phyloP scores from a whole-genome alignment of 2,888 invertebrate genomes.

The Platypus cylindrus region DNA sequence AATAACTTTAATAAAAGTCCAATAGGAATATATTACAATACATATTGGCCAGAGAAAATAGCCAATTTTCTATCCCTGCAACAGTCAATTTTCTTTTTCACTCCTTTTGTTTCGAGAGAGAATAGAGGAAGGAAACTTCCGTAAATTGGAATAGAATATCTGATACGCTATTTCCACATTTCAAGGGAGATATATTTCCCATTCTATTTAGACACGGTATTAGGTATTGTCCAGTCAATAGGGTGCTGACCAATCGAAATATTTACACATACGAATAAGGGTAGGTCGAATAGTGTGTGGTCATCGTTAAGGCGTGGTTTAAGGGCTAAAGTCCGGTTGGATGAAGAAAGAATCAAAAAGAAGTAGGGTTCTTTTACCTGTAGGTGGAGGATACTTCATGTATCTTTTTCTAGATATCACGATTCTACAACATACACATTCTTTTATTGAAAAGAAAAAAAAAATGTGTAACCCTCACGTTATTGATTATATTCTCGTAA shows the following conservation, averaged over 20 bases:
- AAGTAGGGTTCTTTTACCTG: too few relatives aligned
- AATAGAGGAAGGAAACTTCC: too few relatives aligned
- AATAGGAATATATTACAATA: slow-evolving; percentile 29
- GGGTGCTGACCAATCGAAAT: slow-evolving; percentile 20
- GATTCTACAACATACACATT: too few relatives aligned
- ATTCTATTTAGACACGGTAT: slow-evolving; percentile 8
- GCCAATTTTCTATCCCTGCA: slow-evolving; percentile 25
- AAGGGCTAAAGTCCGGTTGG: slow-evolving; percentile 29
- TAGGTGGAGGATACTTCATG: too few relatives aligned
- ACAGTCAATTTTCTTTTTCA: slow-evolving; percentile 12
- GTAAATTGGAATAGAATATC: slow-evolving; percentile 13
- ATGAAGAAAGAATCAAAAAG: slow-evolving; percentile 20
- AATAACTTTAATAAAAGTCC: slow-evolving; percentile 20
- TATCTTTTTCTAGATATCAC: too few relatives aligned
- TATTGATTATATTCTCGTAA: slow-evolving; percentile 15
- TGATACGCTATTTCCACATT: slow-evolving; percentile 14
- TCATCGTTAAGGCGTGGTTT: slow-evolving; percentile 33
- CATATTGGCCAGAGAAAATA: slow-evolving; percentile 27
- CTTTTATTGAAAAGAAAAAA: too few relatives aligned
- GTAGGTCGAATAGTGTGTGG: slow-evolving; percentile 28
- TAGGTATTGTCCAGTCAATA: slow-evolving; percentile 1
- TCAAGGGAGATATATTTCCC: slow-evolving; percentile 15
- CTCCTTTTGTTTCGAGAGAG: too few relatives aligned
- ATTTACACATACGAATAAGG: slow-evolving; percentile 10
- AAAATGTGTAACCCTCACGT: too few relatives aligned